Conservation (phyloP, 2,888 invertebrate genomes). For the Hofmannophila pseudospretella region DNA sequence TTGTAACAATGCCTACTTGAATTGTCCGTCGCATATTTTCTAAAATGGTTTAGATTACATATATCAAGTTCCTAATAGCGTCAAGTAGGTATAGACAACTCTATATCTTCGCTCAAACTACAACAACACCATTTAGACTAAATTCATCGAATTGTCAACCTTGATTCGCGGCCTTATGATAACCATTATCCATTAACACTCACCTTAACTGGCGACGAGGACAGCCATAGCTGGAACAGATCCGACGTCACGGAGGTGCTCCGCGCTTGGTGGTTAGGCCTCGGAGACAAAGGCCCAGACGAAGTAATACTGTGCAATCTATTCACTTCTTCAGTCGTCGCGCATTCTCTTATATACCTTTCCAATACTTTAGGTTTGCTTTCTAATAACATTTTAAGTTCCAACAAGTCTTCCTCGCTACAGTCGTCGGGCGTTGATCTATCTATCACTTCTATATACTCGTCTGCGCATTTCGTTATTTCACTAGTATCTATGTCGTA, state of each 20-base stretch:
- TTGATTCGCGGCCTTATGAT: constrained; percentile 8
- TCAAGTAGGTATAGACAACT: no score
- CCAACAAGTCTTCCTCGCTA: constrained; percentile 60
- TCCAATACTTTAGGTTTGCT: constrained; percentile 83
- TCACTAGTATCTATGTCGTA: constrained; percentile 57
- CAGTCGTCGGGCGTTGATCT: constrained; percentile 59
- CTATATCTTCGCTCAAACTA: no score
- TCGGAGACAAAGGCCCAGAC: constrained; percentile 65
- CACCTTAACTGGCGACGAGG: constrained; percentile 86
- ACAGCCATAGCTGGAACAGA: constrained; percentile 90
- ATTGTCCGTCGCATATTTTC: no score
- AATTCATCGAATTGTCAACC: constrained; percentile 1
- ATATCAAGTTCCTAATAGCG: no score
- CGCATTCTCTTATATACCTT: constrained; percentile 87
- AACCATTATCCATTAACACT: constrained; percentile 34
- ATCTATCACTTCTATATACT: constrained; percentile 60
- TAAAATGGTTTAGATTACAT: no score
- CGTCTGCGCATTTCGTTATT: constrained; percentile 51
- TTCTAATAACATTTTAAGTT: constrained; percentile 56
- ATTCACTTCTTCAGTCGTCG: constrained; percentile 81
- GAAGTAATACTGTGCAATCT: constrained; percentile 78
- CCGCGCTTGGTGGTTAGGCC: constrained; percentile 72
- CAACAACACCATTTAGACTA: no score
- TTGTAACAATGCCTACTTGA: no score
- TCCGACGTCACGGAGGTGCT: constrained; percentile 90